Percentiles rank a stretch among this genome's conserved stretches.
Evolutionary conservation across 2,888 invertebrate species (phyloP).

Genomic region (Chymomyza fuscimana): DNA sequence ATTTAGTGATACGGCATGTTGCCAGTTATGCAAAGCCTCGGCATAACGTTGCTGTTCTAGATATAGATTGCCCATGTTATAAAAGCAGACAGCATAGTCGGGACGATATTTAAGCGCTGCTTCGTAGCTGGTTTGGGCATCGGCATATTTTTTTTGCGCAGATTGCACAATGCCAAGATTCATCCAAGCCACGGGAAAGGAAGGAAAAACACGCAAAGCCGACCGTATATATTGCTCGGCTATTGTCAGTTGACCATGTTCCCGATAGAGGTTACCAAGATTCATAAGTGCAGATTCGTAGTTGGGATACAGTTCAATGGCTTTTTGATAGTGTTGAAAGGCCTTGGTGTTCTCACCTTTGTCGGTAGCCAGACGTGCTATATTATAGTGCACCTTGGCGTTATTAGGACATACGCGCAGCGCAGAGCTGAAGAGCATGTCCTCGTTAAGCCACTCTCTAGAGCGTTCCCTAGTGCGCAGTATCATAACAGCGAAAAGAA

Average conservation of each 20-base stretch:
- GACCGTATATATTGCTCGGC: constrained; percentile 90
- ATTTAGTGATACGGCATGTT: constrained; percentile 88
- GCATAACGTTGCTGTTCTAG: constrained; percentile 87
- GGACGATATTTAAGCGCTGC: constrained; percentile 88
- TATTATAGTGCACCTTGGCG: constrained; percentile 93
- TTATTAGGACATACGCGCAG: constrained; percentile 94
- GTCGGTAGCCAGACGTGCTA: constrained; percentile 93
- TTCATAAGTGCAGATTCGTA: constrained; percentile 97
- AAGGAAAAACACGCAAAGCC: constrained; percentile 85
- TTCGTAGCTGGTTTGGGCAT: constrained; percentile 89
- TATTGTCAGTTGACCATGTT: constrained; percentile 92
- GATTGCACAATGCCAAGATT: constrained; percentile 96
- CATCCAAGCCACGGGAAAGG: constrained; percentile 99
- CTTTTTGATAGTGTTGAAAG: constrained; percentile 87
- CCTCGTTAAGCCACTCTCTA: constrained; percentile 90
- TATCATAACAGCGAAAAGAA: constrained; percentile 64
- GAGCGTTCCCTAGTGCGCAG: constrained; percentile 84
- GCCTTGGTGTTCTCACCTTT: constrained; percentile 85
- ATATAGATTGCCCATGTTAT: constrained; percentile 97
- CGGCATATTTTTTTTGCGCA: constrained; percentile 84
- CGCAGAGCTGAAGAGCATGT: constrained; percentile 88
- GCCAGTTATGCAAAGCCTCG: constrained; percentile 90
- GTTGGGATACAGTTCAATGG: constrained; percentile 93
- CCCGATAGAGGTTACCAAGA: constrained; percentile 96
- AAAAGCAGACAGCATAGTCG: constrained; percentile 94